Conservation (phyloP, 1,140 invertebrate species). For the Zophobas morio region DNA sequence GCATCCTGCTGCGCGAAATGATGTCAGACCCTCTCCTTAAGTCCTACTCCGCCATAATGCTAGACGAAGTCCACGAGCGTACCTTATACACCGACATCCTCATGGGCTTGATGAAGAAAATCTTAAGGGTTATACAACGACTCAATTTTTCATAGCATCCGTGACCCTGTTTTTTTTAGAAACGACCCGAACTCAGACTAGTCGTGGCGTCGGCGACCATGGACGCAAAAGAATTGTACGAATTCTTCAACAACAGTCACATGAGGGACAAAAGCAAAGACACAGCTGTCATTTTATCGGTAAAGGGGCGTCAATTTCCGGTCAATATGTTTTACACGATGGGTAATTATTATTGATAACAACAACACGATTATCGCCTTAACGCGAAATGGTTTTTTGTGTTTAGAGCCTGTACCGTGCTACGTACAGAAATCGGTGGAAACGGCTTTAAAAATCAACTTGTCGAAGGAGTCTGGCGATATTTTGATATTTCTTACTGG, state of each 20-base stretch:
- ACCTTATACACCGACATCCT: slow-evolving; percentile 94
- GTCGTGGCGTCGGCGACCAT: slow-evolving; percentile 97
- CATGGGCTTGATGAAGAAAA: slow-evolving; percentile 95
- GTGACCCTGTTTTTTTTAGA: slow-evolving; percentile 71
- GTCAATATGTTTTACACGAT: slow-evolving; percentile 89
- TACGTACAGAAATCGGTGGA: slow-evolving; percentile 92
- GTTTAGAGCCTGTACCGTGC: slow-evolving; percentile 86
- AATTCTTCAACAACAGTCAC: slow-evolving; percentile 90
- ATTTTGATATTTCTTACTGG: slow-evolving; percentile 96
- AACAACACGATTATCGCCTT: no score
- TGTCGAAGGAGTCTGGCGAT: slow-evolving; percentile 86
- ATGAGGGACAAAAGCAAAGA: slow-evolving; percentile 72
- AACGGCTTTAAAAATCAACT: slow-evolving; percentile 91
- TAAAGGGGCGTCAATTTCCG: slow-evolving; percentile 91
- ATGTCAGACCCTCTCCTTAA: slow-evolving; percentile 93
- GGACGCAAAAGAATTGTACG: slow-evolving; percentile 88
- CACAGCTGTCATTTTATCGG: slow-evolving; percentile 86
- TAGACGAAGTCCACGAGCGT: slow-evolving; percentile 98
- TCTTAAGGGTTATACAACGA: slow-evolving; percentile 75
- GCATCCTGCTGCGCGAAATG: slow-evolving; percentile 94
- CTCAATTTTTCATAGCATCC: slow-evolving; percentile 4
- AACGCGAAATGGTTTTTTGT: slow-evolving; percentile 23
- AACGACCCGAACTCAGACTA: slow-evolving; percentile 86
- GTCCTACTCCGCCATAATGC: slow-evolving; percentile 90
- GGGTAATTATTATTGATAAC: slow-evolving; percentile 67